Evolutionary conservation across 2,888 invertebrate species (phyloP).

Genomic region (Drosophila lacicola): DNA sequence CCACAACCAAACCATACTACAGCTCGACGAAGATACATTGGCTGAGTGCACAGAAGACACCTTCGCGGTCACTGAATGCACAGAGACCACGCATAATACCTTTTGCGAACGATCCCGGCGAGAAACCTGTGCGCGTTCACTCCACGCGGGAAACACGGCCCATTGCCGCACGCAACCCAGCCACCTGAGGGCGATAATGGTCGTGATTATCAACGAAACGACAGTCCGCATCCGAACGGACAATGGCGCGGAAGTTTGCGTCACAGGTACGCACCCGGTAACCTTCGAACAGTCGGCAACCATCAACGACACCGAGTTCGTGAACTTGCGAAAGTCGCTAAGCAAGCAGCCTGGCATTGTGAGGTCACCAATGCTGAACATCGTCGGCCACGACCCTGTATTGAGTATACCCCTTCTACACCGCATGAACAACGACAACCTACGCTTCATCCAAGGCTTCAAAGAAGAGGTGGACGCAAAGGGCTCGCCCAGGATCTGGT

Average conservation of each 20-base stretch:
- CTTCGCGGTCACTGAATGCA: neutral
- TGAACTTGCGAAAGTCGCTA: neutral
- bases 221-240: neutral
- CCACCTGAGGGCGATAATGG: neutral
- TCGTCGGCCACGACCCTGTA: neutral
- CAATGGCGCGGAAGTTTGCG: neutral
- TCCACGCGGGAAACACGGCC: too few relatives aligned
- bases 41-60: neutral
- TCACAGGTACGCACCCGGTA: neutral
- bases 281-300: neutral
- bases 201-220: neutral
- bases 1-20: neutral
- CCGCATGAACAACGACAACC: neutral
- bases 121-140: constrained; percentile 9
- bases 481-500: neutral
- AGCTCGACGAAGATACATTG: too few relatives aligned
- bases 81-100: neutral
- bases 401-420: neutral
- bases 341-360: neutral
- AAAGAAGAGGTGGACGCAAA: neutral
- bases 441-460: neutral
- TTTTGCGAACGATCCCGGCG: constrained; percentile 5
- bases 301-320: neutral
- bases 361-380: neutral
- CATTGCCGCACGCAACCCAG: too few relatives aligned